Percentiles rank a stretch among this genome's conserved stretches.
Conservation (phyloP, 2,888 invertebrate species). For the Acronicta leporina region DNA sequence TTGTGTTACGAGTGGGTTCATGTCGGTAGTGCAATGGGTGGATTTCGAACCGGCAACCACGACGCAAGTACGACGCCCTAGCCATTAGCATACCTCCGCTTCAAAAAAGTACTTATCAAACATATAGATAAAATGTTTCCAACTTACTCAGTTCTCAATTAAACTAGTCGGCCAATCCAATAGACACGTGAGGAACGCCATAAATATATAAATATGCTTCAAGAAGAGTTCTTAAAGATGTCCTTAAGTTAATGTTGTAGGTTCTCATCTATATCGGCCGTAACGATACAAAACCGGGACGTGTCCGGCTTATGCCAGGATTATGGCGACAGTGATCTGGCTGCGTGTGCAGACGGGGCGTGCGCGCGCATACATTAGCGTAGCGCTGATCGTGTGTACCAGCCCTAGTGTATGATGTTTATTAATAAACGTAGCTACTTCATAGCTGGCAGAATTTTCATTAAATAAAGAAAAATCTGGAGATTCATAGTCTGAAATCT, state of each 20-base stretch:
- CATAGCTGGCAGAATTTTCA: slow-evolving; percentile 7
- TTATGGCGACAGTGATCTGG: slow-evolving; percentile 35
- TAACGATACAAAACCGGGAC: slow-evolving; percentile 1
- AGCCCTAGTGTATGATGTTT: slow-evolving; percentile 40
- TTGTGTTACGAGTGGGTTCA: too few relatives aligned
- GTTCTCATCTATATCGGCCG: neutral
- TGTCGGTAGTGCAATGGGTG: too few relatives aligned
- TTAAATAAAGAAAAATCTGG: neutral
- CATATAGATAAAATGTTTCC: too few relatives aligned
- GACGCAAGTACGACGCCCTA: too few relatives aligned
- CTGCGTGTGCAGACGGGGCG: slow-evolving; percentile 48
- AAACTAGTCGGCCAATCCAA: too few relatives aligned
- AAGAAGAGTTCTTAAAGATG: neutral
- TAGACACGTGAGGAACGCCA: too few relatives aligned
- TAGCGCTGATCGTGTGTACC: slow-evolving; percentile 47
- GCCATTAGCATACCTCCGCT: too few relatives aligned
- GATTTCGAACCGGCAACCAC: too few relatives aligned
- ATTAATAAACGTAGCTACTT: slow-evolving; percentile 35
- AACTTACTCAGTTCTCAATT: too few relatives aligned
- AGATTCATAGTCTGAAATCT: neutral
- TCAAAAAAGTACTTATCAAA: too few relatives aligned
- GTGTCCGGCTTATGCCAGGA: slow-evolving; percentile 24
- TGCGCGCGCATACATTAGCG: slow-evolving; percentile 58
- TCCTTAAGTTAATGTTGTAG: neutral
- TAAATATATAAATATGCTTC: neutral